Evolutionary conservation across 2,113 vertebrate species (phyloP), one percentile per base, ranked within the genome.

Genomic region (Takifugu flavidus): DNA sequence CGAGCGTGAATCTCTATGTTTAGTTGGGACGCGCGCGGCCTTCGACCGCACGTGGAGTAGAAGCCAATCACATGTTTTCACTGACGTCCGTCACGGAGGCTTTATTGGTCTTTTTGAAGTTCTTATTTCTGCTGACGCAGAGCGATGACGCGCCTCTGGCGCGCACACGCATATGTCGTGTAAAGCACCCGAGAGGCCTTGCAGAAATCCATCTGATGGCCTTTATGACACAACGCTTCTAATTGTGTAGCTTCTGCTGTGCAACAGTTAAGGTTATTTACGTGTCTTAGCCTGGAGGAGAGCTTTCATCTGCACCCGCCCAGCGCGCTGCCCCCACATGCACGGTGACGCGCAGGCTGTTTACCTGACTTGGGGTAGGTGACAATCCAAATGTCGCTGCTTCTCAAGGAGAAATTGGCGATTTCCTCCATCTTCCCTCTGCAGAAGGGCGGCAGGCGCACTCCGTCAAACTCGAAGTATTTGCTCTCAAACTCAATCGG

Each of bases 341-440:
- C 53, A 20, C 13, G 5, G 52, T 53, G 74, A 50, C 46, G 65
- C 26, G 8, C 65, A 44, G 51, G 43, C 13, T 28, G 54, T 49
- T 82, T 90, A 97, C 96, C 96, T 91, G 96, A 98, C 83, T 98
- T 98, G 13, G 96, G 96, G 72, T 98, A 98, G 55, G 96, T 98
- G 75, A 98, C 94, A 13, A 98, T 97, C 95, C 96, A 98, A 78
- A 98, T 94, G 83, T 98, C 96, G 88, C 93, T 96, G 71, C 93
- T 92, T 85, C 96, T 90, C 72, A 96, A 92, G 44, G 95, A 94
- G 91, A 97, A 97, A 88, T 93, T 91, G 67, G 93, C 87, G 81
- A 98, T 96, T 79, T 98, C 96, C 86, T 96, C 95, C 96, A 98
- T 98, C 91, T 96, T 96, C 66, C 96, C 96, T 55, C 94, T 91